A percentile compares a stretch with the other conserved stretches of the same genome.
These are phyloP conservation scores for Fringilla coelebs DNA, from an alignment of 2,797 vertebrate species.

Conservation along the genomic window DNA sequence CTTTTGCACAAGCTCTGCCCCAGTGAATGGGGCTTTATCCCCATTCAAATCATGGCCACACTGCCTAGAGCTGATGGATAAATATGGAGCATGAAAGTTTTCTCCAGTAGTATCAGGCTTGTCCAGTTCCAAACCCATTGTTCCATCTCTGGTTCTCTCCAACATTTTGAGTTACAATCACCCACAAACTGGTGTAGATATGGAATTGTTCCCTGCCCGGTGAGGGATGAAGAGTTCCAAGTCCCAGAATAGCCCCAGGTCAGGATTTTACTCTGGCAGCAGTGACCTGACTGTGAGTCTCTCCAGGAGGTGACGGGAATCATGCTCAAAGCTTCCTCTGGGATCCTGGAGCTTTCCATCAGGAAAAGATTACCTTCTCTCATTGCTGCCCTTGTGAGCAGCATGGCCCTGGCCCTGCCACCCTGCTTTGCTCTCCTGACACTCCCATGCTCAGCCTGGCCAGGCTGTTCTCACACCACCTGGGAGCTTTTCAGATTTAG, in stretches of 20 bases:
- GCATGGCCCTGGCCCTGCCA: background rate
- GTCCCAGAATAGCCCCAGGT: background rate
- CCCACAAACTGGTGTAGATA: rapidly evolving
- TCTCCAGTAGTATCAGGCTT: background rate
- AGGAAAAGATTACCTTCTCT: background rate
- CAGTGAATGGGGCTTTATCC: background rate
- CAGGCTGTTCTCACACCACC: rapidly evolving
- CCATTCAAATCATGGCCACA: rapidly evolving
- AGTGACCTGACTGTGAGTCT: background rate
- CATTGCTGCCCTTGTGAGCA: background rate
- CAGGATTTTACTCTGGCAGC: background rate
- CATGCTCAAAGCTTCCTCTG: background rate
- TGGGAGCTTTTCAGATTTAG: background rate
- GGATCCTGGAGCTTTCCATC: background rate
- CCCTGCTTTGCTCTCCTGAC: background rate
- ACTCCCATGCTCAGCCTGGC: background rate
- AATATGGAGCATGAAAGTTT: background rate
- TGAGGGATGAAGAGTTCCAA: background rate
- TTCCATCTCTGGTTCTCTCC: background rate
- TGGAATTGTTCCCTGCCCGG: background rate
- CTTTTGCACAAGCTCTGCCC: background rate
- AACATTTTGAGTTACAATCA: rapidly evolving
- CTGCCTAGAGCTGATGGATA: background rate
- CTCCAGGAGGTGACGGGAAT: background rate
- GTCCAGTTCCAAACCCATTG: background rate